Conservation (phyloP, 2,797 vertebrate species). For the Protonibea diacanthus region DNA sequence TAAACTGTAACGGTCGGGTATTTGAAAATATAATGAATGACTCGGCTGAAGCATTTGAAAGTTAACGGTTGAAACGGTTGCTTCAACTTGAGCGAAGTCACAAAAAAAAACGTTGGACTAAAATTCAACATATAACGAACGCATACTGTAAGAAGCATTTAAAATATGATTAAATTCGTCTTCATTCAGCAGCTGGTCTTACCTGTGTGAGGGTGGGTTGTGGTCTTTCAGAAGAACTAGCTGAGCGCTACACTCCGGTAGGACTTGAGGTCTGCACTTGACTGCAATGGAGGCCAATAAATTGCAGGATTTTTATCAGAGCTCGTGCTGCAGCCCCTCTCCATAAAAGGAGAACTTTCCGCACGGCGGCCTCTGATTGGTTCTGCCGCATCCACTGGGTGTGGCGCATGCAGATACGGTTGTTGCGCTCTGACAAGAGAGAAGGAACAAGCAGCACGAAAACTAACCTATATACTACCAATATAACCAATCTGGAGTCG, state of each 20-base stretch:
- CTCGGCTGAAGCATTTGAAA: too few species aligned
- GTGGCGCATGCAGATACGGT: slow-evolving; percentile 81
- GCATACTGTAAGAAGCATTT: neutral
- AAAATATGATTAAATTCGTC: accelerated
- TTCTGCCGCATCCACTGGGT: slow-evolving; percentile 78
- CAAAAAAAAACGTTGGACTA: neutral
- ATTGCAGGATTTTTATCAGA: slow-evolving; percentile 86
- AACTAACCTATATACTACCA: slow-evolving; percentile 16
- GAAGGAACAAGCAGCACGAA: slow-evolving; percentile 2
- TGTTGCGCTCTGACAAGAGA: slow-evolving; percentile 40
- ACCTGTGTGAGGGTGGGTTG: slow-evolving; percentile 78
- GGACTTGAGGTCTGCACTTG: slow-evolving; percentile 38
- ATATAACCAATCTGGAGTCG: slow-evolving; percentile 2
- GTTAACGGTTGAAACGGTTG: neutral
- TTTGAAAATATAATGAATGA: neutral
- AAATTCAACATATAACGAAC: neutral
- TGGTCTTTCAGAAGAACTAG: slow-evolving; percentile 21
- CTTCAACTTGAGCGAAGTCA: neutral
- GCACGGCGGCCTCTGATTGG: slow-evolving; percentile 89
- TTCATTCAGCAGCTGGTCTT: slow-evolving; percentile 37
- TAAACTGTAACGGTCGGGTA: neutral
- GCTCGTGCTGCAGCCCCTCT: slow-evolving; percentile 85
- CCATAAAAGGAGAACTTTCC: slow-evolving; percentile 98
- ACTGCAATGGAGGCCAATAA: slow-evolving; percentile 64
- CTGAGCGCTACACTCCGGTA: slow-evolving; percentile 6